Base-by-base conservation (phyloP, 2,888 invertebrate genomes). In the Kryphioiulus occultus region DNA sequence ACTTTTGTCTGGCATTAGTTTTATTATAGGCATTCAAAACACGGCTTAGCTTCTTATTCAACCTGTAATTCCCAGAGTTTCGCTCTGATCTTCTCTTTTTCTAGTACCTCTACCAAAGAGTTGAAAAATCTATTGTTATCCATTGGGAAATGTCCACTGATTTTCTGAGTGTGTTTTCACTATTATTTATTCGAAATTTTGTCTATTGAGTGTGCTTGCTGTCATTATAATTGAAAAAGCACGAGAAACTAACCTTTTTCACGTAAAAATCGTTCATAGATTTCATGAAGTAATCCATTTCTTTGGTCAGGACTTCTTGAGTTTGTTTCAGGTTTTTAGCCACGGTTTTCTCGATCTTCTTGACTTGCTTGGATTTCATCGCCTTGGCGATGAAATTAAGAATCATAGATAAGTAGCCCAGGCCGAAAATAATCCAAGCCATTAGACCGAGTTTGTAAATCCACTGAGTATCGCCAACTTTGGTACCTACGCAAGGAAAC, bases 351-450 rank as follows among this genome's bases (percentile, higher is more conserved):
- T 89, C 88, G 12, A 89, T 87, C 35, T 87, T 88, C 39, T 88
- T 85, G 30, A 89, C 86, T 22, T 88, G 88, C 78, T 89, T 89
- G 17, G 89, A 89, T 85, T 89, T 89, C 89, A 89, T 87, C 3
- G 90, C 91, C 86, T 90, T 89, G 35, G 90, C 90, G 42, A 91
- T 91, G 89, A 91, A 91, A 44, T 90, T 91, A 59, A 91, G 90
- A 85, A 91, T 90, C 97, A 98, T 98, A 35, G 97, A 95, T 84
- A 97, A 94, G 92, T 98, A 98, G 0, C 97, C 97, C 89, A 98
- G 93, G 0, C 98, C 97, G 91, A 97, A 97, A 89, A 97, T 96
- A 87, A 98, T 96, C 98, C 98, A 98, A 39, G 96, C 92, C 47
- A 97, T 94, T 0, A 97, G 93, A 90, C 96, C 96, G 88, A 95